Evolutionary conservation across 2,888 invertebrate species (phyloP).

Genomic region (Monoplex corrugatus): DNA sequence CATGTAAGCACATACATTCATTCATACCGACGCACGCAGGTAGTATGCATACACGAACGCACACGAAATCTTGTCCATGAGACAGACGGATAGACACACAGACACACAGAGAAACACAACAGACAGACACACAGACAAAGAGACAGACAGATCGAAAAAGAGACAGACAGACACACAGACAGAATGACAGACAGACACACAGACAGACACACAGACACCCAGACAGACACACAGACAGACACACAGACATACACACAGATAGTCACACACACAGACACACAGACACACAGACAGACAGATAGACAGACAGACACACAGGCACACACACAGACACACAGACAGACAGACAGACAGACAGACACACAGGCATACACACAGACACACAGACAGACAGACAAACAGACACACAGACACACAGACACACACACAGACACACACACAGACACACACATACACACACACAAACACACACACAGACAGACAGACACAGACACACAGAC

Average conservation of each 20-base stretch:
- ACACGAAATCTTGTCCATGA: no score
- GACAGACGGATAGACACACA: background rate
- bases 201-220: background rate
- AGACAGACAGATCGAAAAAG: no score
- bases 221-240: no score
- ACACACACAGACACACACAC: constrained; percentile 21
- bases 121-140: background rate
- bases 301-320: background rate
- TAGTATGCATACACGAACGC: background rate
- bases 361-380: background rate
- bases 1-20: no score
- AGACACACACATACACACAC: background rate
- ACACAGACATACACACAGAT: background rate
- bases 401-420: constrained; percentile 67
- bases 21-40: no score
- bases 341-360: background rate
- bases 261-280: no score
- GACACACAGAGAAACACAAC: background rate
- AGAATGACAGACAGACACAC: background rate
- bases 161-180: background rate
- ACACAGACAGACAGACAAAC: background rate
- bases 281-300: background rate
- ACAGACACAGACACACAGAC: no score
- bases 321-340: background rate
- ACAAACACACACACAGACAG: background rate